Base-by-base conservation (phyloP, 2,797 vertebrate species). In the Hephaestus fuliginosus region DNA sequence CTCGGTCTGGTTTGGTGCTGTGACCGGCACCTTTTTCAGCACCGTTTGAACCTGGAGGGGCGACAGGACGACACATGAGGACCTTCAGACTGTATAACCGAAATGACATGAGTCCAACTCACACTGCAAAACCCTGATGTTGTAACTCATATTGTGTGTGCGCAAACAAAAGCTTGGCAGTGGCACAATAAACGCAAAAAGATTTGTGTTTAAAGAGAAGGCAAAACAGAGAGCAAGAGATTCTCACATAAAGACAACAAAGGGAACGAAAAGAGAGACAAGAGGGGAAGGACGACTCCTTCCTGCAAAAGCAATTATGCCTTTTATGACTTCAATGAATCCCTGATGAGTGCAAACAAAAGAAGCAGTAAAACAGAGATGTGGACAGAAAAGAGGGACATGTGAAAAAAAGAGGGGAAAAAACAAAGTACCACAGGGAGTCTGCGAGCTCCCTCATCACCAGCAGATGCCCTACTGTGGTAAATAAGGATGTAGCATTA, bases 31-130 rank as follows among this genome's bases (percentile, higher is more conserved):
- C 67, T 92, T 94, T 75, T 96, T 97, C 67, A 95, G 58, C 76
- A 97, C 96, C 0, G 96, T 97, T 88, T 97, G 96, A 67, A 96
- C 96, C 96, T 97, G 74, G 7, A 84, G 14, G 30, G 44, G 44
- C 6, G 62, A 53, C 20, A 61, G 4, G 56, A 43, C 1, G 2
- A 70, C 5, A 39, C 18, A 43, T 18, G 18, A 61, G 61, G 2
- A 46, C 4, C 13, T 58, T 62, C 5, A 18, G 11, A 41, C 18
- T 18, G 8, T 12, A 33, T 33, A 53, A 39, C 4, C 2, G 0
- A 41, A 39, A 11, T 3, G 1, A 28, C 5, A 3, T 49, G 20
- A 62, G 5, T 66, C 43, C 41, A 41, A 12, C 22, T 61, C 30
- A 39, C 17, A 69, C 0, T 5, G 11, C 7, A 11, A 58, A 81